These are phyloP conservation scores for Gymnoscopelus braueri DNA, from an alignment of 2,797 vertebrate genomes.

Conservation along the genomic window DNA sequence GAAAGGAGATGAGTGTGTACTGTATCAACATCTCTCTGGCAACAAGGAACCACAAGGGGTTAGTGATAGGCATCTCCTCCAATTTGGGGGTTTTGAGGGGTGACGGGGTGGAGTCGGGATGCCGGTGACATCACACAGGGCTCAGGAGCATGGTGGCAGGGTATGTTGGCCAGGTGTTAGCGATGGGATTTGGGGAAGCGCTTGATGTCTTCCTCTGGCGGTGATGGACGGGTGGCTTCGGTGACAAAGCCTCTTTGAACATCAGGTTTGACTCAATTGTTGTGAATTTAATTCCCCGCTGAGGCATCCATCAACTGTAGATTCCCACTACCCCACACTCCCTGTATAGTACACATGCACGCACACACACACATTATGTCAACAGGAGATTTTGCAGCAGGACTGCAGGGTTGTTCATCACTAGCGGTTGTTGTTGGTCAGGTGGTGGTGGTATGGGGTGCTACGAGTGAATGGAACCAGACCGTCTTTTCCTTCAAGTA, in stretches of 20 bases:
- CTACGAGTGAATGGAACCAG: conserved; percentile 4
- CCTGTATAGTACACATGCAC: too few relatives aligned
- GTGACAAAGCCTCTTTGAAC: too few relatives aligned
- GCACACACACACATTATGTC: conserved; percentile 23
- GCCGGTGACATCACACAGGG: too few relatives aligned
- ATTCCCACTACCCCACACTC: background rate
- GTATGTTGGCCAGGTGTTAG: background rate
- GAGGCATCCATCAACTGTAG: conserved; percentile 14
- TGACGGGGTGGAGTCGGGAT: too few relatives aligned
- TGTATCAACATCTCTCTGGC: too few relatives aligned
- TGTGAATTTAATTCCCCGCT: background rate
- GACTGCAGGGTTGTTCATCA: conserved; percentile 19
- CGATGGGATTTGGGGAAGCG: conserved; percentile 7
- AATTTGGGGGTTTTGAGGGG: too few relatives aligned
- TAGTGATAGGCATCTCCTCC: too few relatives aligned
- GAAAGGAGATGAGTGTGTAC: too few relatives aligned
- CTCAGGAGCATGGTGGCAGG: too few relatives aligned
- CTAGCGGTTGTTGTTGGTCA: background rate
- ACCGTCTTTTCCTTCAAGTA: background rate
- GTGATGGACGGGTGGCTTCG: conserved; percentile 26
- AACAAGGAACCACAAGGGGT: too few relatives aligned
- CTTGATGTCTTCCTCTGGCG: conserved; percentile 13
- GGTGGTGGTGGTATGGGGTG: background rate
- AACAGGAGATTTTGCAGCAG: conserved; percentile 17
- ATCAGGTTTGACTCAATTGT: too few relatives aligned